Conservation (phyloP, 2,113 vertebrate species). For the Grantiella picta region DNA sequence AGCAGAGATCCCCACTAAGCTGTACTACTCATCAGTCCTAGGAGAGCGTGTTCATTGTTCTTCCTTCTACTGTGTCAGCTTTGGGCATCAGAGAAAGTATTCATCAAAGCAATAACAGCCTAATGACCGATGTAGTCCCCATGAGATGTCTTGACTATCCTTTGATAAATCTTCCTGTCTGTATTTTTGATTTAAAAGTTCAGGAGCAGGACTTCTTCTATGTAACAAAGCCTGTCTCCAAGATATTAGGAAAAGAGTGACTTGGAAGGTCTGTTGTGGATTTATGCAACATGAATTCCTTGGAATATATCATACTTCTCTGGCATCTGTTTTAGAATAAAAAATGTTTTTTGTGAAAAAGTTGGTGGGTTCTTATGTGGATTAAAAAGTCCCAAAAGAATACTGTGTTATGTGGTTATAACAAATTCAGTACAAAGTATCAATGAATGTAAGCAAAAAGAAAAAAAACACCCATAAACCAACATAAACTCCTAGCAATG, state of each 20-base stretch:
- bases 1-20: background rate
- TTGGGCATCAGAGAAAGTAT: background rate
- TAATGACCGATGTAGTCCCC: background rate
- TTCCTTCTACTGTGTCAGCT: background rate
- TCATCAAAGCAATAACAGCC: background rate
- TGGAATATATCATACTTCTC: background rate
- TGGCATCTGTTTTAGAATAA: background rate
- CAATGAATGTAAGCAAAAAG: background rate
- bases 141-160: background rate
- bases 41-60: rapidly evolving
- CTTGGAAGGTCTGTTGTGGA: background rate
- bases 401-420: background rate
- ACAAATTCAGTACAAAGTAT: background rate
- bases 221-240: background rate
- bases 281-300: background rate
- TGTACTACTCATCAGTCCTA: background rate
- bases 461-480: background rate
- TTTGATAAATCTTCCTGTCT: background rate
- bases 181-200: background rate
- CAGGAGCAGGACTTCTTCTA: background rate
- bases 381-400: background rate
- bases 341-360: background rate
- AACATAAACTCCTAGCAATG: background rate
- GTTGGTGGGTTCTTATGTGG: background rate
- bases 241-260: background rate